Evolutionary conservation across 1,140 invertebrate species (phyloP).

Genomic region (Hydropsyche tenuis): DNA sequence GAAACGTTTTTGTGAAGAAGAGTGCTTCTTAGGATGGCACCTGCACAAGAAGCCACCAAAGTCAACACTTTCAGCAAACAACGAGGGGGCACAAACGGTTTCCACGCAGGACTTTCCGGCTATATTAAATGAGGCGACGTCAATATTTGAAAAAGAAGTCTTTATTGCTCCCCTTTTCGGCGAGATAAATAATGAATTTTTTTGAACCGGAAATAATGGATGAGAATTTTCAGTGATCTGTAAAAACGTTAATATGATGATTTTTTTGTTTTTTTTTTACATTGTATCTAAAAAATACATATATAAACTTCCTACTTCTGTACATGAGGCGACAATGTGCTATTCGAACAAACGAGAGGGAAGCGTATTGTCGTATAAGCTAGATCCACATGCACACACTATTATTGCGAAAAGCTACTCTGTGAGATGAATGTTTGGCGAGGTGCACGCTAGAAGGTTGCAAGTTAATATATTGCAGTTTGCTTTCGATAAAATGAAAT

Average conservation of each 20-base stretch:
- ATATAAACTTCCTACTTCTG: too few relatives aligned
- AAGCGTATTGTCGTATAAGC: not conserved
- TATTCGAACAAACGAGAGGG: not conserved
- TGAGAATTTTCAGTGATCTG: too few relatives aligned
- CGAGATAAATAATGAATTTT: too few relatives aligned
- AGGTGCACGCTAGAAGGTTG: conserved; percentile 19
- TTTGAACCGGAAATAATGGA: too few relatives aligned
- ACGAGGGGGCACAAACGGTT: not conserved
- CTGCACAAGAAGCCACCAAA: not conserved
- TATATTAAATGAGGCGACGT: conserved; percentile 9
- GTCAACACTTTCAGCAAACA: conserved; percentile 30
- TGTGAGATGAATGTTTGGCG: conserved; percentile 30
- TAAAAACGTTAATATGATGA: too few relatives aligned
- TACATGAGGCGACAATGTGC: too few relatives aligned
- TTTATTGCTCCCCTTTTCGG: too few relatives aligned
- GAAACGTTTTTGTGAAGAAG: conserved; percentile 45
- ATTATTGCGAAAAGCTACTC: conserved; percentile 22
- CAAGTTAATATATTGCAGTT: conserved; percentile 40
- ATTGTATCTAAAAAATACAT: too few relatives aligned
- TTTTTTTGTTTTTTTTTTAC: too few relatives aligned
- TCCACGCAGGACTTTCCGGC: not conserved
- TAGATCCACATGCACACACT: not conserved
- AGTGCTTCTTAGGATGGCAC: conserved; percentile 7
- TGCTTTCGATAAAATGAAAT: conserved; percentile 41
- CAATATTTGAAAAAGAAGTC: conserved; percentile 2